phyloP scores from a whole-genome alignment of 1,140 invertebrate species.

The Nilaparvata lugens region DNA sequence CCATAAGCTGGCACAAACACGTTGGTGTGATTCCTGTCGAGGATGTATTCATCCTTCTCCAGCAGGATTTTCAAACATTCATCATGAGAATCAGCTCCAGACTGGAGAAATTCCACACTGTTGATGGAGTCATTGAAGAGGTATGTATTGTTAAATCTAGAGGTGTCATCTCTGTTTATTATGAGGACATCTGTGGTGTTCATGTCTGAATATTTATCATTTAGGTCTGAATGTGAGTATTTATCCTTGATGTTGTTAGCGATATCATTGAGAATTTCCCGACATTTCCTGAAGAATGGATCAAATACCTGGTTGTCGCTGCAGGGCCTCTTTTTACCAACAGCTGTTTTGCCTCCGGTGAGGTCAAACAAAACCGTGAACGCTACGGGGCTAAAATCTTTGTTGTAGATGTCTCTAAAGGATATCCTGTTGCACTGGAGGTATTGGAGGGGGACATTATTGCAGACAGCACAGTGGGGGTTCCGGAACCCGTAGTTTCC shows the following conservation, averaged over 20 bases:
- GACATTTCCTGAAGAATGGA: constrained; percentile 42
- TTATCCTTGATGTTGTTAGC: constrained; percentile 23
- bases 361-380: constrained; percentile 44
- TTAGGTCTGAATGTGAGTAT: neutral
- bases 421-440: constrained; percentile 30
- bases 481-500: constrained; percentile 40
- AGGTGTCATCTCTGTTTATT: neutral
- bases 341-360: constrained; percentile 28
- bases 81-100: constrained; percentile 5
- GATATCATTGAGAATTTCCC: constrained; percentile 33
- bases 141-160: neutral
- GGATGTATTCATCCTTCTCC: constrained; percentile 34
- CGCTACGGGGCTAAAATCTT: constrained; percentile 37
- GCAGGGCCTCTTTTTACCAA: constrained; percentile 34
- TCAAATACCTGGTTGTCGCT: constrained; percentile 37
- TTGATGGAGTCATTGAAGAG: neutral
- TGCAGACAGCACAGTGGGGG: constrained; percentile 47
- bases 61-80: constrained; percentile 38
- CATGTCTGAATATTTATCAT: neutral
- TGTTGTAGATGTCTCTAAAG: constrained; percentile 22
- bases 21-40: constrained; percentile 29
- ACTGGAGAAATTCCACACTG: neutral
- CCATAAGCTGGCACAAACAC: constrained; percentile 36
- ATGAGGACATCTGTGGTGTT: neutral
- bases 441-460: constrained; percentile 36